Evolutionary conservation across 2,113 vertebrate genomes (phyloP).

Genomic region (Aldabrachelys gigantea): DNA sequence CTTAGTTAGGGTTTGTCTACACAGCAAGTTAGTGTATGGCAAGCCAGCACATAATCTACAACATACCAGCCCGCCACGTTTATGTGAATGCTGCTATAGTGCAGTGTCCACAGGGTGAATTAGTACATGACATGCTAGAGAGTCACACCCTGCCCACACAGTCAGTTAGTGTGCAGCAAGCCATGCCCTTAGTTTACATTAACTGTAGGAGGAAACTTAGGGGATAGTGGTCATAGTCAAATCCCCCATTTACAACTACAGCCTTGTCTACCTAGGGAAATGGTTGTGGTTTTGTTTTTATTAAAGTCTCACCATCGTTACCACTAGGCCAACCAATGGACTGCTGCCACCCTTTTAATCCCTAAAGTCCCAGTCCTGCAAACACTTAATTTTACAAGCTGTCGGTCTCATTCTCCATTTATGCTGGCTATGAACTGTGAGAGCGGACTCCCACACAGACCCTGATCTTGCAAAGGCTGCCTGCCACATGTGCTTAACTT

Average conservation of each 20-base stretch:
- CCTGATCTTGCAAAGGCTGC: background rate
- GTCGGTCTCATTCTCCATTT: background rate
- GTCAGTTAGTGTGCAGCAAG: background rate
- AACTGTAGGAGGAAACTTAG: background rate
- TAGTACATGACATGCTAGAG: background rate
- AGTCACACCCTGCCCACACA: background rate
- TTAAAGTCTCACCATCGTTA: background rate
- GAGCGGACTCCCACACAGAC: background rate
- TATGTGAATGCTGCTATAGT: background rate
- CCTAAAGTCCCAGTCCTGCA: background rate
- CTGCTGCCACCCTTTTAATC: background rate
- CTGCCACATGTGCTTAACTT: background rate
- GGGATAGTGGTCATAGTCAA: background rate
- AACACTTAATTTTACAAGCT: background rate
- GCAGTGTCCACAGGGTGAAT: background rate
- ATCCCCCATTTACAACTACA: background rate
- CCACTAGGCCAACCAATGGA: background rate
- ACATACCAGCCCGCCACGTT: background rate
- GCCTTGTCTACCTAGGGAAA: background rate
- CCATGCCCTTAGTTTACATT: background rate
- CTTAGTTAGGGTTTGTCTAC: background rate
- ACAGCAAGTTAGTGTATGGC: background rate
- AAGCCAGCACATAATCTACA: background rate
- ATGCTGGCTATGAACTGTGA: background rate
- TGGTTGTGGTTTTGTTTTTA: background rate